A percentile compares a stretch with the other conserved stretches of the same genome.
These are phyloP conservation scores for Rutilus rutilus DNA, from an alignment of 2,113 vertebrate genomes.

Conservation along the genomic window DNA sequence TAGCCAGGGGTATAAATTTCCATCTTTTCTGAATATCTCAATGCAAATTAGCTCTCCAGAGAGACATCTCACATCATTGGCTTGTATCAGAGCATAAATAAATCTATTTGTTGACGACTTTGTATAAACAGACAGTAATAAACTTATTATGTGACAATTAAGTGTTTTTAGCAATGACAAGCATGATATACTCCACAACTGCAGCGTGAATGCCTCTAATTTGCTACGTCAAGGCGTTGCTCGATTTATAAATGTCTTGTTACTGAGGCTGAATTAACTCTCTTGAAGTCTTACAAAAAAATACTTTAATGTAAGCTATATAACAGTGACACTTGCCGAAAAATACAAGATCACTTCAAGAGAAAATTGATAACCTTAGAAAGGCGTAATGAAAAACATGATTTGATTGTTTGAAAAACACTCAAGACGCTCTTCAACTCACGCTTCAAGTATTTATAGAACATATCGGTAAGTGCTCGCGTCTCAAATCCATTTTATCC, in stretches of 20 bases:
- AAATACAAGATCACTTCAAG: background rate
- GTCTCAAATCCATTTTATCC: constrained; percentile 48
- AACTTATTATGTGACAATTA: constrained; percentile 21
- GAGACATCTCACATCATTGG: constrained; percentile 4
- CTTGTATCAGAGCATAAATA: constrained; percentile 15
- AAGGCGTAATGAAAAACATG: constrained; percentile 20
- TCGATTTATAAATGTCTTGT: constrained; percentile 30
- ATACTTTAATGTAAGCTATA: background rate
- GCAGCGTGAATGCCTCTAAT: constrained; percentile 28
- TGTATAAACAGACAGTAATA: constrained; percentile 34
- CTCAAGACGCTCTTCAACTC: constrained; percentile 21
- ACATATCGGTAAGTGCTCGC: constrained; percentile 6
- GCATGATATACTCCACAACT: constrained; percentile 36
- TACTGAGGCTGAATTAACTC: constrained; percentile 14
- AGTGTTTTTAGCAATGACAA: constrained; percentile 22
- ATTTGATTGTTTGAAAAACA: constrained; percentile 40
- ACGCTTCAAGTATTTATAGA: constrained; percentile 44
- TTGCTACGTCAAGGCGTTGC: constrained; percentile 18
- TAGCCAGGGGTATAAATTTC: background rate
- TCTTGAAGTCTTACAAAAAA: background rate
- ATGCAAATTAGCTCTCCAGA: constrained; percentile 16
- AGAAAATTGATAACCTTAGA: background rate
- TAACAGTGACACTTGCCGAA: background rate
- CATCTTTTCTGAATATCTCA: constrained; percentile 22
- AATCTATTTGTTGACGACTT: constrained; percentile 19